Evolutionary conservation across 2,888 invertebrate species (phyloP).

Genomic region (Tinea pellionella): DNA sequence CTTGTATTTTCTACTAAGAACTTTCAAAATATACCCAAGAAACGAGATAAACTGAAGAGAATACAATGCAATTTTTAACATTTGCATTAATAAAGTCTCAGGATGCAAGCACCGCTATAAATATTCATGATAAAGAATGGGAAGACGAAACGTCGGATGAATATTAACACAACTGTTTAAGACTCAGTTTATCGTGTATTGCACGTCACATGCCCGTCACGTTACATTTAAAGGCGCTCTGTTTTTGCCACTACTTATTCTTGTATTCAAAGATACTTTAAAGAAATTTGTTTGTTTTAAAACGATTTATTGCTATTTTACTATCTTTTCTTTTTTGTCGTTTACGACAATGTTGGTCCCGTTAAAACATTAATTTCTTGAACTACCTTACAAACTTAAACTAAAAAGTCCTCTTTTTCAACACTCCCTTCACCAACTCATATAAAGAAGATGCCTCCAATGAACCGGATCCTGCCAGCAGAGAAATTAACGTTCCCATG

Average conservation of each 20-base stretch:
- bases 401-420: no score
- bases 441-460: no score
- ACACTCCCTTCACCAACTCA: no score
- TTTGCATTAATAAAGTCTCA: conserved; percentile 12
- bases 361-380: no score
- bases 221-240: conserved; percentile 2
- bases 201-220: not conserved
- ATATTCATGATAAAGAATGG: conserved; percentile 11
- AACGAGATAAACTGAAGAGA: conserved; percentile 1
- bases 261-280: no score
- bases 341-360: no score
- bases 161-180: conserved; percentile 6
- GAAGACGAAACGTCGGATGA: conserved; percentile 8
- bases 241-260: not conserved
- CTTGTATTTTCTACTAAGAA: not conserved
- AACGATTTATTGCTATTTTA: not conserved
- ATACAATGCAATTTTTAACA: conserved; percentile 11
- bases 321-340: no score
- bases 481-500: no score
- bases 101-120: conserved; percentile 10
- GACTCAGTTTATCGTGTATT: conserved; percentile 7
- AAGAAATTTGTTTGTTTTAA: no score
- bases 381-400: no score
- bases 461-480: no score
- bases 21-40: not conserved